Evolutionary conservation across 2,797 vertebrate genomes (phyloP).

Genomic region (Rhabdophis nuchalis): DNA sequence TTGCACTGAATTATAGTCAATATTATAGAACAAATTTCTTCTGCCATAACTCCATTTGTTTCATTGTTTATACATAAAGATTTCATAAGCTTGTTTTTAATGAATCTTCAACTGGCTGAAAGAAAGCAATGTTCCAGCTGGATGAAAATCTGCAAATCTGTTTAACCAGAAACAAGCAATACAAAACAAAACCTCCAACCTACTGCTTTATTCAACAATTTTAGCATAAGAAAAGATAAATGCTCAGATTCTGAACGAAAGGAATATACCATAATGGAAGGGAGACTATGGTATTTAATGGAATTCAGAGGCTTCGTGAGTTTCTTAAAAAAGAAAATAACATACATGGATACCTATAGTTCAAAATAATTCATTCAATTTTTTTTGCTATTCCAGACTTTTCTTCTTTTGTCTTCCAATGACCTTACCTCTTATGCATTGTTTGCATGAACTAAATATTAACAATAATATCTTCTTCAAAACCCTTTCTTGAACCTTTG

Average conservation of each 20-base stretch:
- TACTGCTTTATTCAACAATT: conserved; percentile 14
- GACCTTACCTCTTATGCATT: background rate
- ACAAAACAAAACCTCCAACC: background rate
- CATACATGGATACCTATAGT: background rate
- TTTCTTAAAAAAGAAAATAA: background rate
- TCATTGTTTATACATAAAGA: conserved; percentile 32
- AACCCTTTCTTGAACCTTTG: background rate
- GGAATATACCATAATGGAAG: background rate
- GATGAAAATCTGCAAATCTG: conserved; percentile 23
- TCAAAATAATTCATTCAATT: background rate
- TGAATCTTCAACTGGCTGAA: conserved; percentile 15
- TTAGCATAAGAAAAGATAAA: conserved; percentile 7
- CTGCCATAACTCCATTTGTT: conserved; percentile 21
- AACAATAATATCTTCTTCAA: background rate
- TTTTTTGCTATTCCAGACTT: background rate
- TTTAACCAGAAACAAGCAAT: conserved; percentile 3
- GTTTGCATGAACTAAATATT: background rate
- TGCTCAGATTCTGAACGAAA: background rate
- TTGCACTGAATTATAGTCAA: conserved; percentile 21
- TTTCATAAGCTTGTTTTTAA: conserved; percentile 31
- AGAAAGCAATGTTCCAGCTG: conserved; percentile 22
- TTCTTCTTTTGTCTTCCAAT: background rate
- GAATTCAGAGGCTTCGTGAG: background rate
- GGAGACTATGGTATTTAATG: background rate
- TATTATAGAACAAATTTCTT: conserved; percentile 21